Conservation (phyloP, 2,113 vertebrate genomes). For the Fregata magnificens region DNA sequence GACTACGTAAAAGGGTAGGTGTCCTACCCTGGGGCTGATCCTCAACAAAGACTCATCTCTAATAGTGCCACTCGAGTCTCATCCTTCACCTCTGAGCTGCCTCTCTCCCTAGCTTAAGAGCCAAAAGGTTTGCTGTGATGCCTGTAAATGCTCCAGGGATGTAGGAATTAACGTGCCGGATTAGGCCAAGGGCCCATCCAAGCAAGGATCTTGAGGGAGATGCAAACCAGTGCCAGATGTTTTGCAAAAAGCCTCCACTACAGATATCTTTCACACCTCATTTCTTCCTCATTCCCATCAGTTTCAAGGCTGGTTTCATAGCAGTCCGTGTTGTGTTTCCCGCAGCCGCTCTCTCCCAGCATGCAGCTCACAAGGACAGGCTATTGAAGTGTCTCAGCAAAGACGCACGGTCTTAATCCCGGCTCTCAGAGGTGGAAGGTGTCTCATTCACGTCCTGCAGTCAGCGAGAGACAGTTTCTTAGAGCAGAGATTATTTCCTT, state of each 20-base stretch:
- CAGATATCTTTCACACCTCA: background rate
- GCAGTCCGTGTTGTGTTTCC: background rate
- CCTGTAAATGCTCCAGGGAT: background rate
- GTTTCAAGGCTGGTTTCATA: background rate
- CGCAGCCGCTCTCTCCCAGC: background rate
- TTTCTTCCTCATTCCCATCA: constrained; percentile 6
- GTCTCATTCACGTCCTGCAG: background rate
- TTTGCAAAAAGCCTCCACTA: background rate
- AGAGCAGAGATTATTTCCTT: background rate
- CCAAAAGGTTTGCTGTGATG: background rate
- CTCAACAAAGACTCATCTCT: background rate
- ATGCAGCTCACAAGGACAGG: rapidly evolving
- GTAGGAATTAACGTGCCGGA: background rate
- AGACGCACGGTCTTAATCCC: background rate
- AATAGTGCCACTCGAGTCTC: rapidly evolving
- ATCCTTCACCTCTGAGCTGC: background rate
- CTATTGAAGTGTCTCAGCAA: background rate
- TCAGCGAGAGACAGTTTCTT: background rate
- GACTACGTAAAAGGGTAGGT: background rate
- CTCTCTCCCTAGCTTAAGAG: background rate
- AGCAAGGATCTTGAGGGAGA: background rate
- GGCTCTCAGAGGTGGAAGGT: background rate
- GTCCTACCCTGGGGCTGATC: background rate
- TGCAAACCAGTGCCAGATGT: background rate
- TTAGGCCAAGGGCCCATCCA: background rate